Conservation (phyloP, 2,797 vertebrate genomes). For the Ceyx erithaca region DNA sequence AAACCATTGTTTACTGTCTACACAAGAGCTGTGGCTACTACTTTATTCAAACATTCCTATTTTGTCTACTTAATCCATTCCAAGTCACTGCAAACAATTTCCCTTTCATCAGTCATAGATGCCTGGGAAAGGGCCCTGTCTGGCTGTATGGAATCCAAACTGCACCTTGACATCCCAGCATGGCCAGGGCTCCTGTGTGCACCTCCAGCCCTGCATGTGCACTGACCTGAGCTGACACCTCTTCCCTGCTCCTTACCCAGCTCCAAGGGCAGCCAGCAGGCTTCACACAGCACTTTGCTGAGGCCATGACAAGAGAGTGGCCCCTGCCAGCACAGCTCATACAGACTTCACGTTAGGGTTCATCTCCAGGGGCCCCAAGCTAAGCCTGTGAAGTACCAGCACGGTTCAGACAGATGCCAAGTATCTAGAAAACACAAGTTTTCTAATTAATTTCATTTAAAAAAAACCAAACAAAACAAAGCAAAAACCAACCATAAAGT, state of each 20-base stretch:
- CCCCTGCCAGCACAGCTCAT: background rate
- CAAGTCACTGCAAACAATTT: constrained; percentile 12
- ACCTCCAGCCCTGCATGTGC: background rate
- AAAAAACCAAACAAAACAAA: background rate
- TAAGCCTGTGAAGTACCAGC: background rate
- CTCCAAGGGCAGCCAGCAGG: background rate
- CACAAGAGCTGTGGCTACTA: constrained; percentile 45
- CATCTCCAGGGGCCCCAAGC: background rate
- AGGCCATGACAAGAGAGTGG: background rate
- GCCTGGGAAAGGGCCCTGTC: background rate
- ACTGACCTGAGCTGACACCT: background rate
- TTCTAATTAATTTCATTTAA: background rate
- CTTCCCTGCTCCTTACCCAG: background rate
- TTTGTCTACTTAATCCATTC: constrained; percentile 52
- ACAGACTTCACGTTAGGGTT: background rate
- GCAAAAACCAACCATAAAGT: background rate
- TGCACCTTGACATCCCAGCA: constrained; percentile 17
- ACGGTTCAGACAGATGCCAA: background rate
- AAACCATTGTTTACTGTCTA: constrained; percentile 60
- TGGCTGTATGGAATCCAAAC: background rate
- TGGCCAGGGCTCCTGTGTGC: background rate
- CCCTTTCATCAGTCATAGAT: background rate
- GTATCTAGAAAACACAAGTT: background rate
- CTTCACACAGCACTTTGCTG: background rate
- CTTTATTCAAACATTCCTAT: constrained; percentile 50